Evolutionary conservation across 2,888 invertebrate genomes (phyloP).

Genomic region (Cepaea hortensis): DNA sequence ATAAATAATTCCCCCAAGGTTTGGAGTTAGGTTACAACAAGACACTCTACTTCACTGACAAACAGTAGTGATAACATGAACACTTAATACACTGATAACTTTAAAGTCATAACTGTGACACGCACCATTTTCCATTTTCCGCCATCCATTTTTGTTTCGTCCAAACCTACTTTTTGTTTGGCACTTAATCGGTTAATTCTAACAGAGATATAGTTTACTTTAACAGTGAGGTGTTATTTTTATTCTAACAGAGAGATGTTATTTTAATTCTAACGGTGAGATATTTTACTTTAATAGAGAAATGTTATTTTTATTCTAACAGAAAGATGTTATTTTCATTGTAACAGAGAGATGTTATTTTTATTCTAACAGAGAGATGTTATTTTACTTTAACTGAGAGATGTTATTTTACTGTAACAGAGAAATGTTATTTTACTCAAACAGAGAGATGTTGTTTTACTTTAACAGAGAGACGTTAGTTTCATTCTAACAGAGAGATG

Average conservation of each 20-base stretch:
- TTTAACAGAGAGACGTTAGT: background rate
- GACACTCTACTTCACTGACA: too few species aligned
- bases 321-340: background rate
- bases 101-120: too few species aligned
- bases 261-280: too few species aligned
- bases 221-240: background rate
- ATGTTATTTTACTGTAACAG: too few species aligned
- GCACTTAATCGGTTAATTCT: background rate
- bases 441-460: background rate
- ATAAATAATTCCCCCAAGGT: too few species aligned
- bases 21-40: too few species aligned
- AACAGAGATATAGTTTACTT: background rate
- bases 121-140: too few species aligned
- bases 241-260: background rate
- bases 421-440: background rate
- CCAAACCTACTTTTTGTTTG: too few species aligned
- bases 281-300: too few species aligned
- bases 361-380: background rate
- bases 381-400: background rate
- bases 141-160: too few species aligned
- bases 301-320: background rate
- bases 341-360: background rate
- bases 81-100: too few species aligned
- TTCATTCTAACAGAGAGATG: background rate
- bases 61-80: too few species aligned